These are phyloP conservation scores for Alexandromys fortis DNA, from an alignment of 2,113 vertebrate genomes.

Conservation along the genomic window DNA sequence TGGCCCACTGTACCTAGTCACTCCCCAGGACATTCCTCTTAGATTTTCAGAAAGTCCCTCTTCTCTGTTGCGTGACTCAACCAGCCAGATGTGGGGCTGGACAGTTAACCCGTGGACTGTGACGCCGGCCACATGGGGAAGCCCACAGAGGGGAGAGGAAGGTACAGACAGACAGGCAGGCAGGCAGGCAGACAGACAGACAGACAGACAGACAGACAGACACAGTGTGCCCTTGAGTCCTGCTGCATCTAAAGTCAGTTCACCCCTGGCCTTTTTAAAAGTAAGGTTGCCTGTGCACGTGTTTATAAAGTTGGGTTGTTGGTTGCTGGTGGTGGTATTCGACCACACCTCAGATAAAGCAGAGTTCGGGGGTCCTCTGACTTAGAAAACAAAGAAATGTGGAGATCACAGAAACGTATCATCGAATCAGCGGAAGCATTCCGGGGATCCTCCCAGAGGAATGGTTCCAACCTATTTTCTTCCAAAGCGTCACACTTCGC, in stretches of 20 bases:
- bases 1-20: accelerated
- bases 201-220: no score
- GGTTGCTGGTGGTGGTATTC: no score
- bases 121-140: background rate
- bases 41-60: background rate
- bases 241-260: background rate
- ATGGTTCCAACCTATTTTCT: background rate
- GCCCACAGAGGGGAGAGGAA: accelerated
- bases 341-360: accelerated
- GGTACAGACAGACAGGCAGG: background rate
- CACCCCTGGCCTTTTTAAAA: background rate
- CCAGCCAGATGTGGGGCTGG: background rate
- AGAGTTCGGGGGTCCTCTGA: accelerated
- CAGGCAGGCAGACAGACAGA: no score
- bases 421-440: background rate
- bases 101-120: background rate
- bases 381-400: background rate
- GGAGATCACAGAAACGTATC: background rate
- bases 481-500: background rate
- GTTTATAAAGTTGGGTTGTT: background rate
- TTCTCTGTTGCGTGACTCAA: background rate
- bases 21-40: background rate
- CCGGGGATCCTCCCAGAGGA: accelerated
- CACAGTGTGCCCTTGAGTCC: no score
- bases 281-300: background rate